These are phyloP conservation scores for Nannoperca australis DNA, from an alignment of 2,797 vertebrate genomes.

Conservation along the genomic window DNA sequence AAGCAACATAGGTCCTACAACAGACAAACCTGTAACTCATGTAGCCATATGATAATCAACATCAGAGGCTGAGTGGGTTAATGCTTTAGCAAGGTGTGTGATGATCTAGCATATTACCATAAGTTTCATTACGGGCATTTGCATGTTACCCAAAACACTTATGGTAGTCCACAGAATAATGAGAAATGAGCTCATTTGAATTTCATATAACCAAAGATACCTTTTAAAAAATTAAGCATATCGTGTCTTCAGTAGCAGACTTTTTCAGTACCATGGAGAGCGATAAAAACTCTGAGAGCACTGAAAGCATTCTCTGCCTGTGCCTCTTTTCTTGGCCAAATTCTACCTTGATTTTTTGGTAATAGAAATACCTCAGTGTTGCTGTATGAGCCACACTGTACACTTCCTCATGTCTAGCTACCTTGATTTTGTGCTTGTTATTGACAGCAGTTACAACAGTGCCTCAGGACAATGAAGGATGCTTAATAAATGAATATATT, in stretches of 20 bases:
- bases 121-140: slow-evolving; percentile 42
- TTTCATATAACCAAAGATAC: slow-evolving; percentile 39
- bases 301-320: slow-evolving; percentile 9
- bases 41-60: slow-evolving; percentile 41
- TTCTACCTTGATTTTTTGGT: slow-evolving; percentile 27
- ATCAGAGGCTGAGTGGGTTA: slow-evolving; percentile 33
- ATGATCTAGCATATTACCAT: slow-evolving; percentile 44
- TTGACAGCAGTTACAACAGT: slow-evolving; percentile 40
- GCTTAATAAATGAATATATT: slow-evolving; percentile 39
- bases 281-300: slow-evolving; percentile 45
- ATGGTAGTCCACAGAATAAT: slow-evolving; percentile 46
- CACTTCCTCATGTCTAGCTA: slow-evolving; percentile 28
- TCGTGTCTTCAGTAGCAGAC: slow-evolving; percentile 24
- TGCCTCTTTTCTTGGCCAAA: slow-evolving; percentile 13
- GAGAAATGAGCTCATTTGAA: slow-evolving; percentile 41
- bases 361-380: slow-evolving; percentile 16
- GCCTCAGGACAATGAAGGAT: slow-evolving; percentile 28
- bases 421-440: slow-evolving; percentile 50
- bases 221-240: slow-evolving; percentile 21
- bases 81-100: slow-evolving; percentile 42
- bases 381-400: not conserved
- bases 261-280: slow-evolving; percentile 52
- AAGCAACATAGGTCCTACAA: slow-evolving; percentile 40
- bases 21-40: slow-evolving; percentile 62
- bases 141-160: slow-evolving; percentile 49